Evolutionary conservation across 2,888 invertebrate genomes (phyloP), one percentile per base, ranked within the genome.

Genomic region (Philopedon plagiatum): DNA sequence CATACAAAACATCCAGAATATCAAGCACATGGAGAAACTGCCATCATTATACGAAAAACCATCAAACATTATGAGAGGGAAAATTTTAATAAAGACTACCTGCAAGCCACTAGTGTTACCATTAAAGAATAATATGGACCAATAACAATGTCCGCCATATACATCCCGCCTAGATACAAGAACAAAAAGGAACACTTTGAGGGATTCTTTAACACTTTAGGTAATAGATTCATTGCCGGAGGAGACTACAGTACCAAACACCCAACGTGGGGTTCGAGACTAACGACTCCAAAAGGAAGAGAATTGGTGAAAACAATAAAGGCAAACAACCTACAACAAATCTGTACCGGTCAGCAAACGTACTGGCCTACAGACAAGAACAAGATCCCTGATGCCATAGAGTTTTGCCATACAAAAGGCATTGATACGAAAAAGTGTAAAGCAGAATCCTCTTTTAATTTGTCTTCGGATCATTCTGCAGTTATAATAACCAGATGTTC

Each of bases 351-450:
- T n/a, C n/a, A n/a, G n/a, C 5, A 37, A 37, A 76, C 77, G 9
- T 75, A 79, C 54, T 77, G 76, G 74, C 76, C 77, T 3, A 62
- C 76, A 26, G 77, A 78, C 57, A 15, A 26, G n/a, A 73, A 71
- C 34, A 76, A 73, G 57, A 73, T 41, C 4, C 64, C 73, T 1
- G 68, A 73, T 60, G 64, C 51, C 7, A 29, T 29, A 5, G 29
- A 68, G 29, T 61, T 68, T 34, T 61, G 58, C 41, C 29, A 56
- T 13, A 65, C 58, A 34, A 71, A 66, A 54, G 65, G 61, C 13
- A 71, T 39, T 68, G 29, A 29, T 7, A 46, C 61, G 23, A 63
- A 44, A n/a, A 63, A 51, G 8, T 63, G 46, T 46, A 63, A 23
- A 29, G 21, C 63, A 26, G 15, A 63, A 63, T 51, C 49, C 26